These are phyloP conservation scores for Platanista minor DNA, from an alignment of 2,113 vertebrate species.

Conservation along the genomic window DNA sequence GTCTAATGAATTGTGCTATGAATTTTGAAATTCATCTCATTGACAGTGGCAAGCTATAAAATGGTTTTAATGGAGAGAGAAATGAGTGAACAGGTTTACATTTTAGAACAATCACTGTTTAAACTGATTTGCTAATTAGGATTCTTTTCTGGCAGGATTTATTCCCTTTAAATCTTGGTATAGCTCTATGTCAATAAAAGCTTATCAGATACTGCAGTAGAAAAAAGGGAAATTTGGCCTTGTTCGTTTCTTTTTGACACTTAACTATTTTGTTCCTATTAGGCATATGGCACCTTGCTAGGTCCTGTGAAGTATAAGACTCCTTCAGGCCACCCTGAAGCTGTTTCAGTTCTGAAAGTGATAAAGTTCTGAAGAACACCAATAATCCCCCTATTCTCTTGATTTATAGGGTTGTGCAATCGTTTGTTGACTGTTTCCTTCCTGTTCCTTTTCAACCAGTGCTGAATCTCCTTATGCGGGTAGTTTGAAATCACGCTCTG, in stretches of 20 bases:
- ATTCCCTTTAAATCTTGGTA: neutral
- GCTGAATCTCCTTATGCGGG: neutral
- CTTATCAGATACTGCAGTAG: neutral
- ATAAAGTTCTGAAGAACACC: neutral
- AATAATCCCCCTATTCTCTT: neutral
- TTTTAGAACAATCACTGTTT: neutral
- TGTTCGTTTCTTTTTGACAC: neutral
- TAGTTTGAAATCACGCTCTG: neutral
- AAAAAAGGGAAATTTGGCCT: neutral
- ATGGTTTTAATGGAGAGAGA: neutral
- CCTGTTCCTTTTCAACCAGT: neutral
- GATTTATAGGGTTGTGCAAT: neutral
- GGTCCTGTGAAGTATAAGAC: neutral
- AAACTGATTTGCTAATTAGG: neutral
- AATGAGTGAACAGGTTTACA: neutral
- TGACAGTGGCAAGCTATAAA: neutral
- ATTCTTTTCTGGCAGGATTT: constrained; percentile 13
- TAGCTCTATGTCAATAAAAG: neutral
- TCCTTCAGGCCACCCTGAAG: neutral
- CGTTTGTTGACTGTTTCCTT: neutral
- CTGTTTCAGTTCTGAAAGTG: neutral
- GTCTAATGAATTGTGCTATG: neutral
- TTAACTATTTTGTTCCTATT: neutral
- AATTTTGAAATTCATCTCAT: neutral
- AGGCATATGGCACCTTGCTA: neutral